A percentile compares a stretch with the other conserved stretches of the same genome.
Evolutionary conservation across 2,888 invertebrate species (phyloP).

Genomic region (Boloria euphrosyne): DNA sequence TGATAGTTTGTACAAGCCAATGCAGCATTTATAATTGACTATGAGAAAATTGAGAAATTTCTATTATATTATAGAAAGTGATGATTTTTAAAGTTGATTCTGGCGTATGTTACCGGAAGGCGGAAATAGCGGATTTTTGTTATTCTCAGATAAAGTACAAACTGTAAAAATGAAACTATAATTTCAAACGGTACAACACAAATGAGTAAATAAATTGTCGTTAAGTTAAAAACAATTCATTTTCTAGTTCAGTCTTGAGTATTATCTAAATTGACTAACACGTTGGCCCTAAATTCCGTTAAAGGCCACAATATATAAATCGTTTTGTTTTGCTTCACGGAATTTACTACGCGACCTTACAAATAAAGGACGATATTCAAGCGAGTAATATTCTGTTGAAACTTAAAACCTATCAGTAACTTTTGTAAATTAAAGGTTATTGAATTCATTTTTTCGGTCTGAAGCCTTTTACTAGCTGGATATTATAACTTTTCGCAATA

Average conservation of each 20-base stretch:
- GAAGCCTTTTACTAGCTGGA: too few relatives aligned
- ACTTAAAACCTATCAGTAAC: too few relatives aligned
- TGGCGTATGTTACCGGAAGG: too few relatives aligned
- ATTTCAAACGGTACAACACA: not conserved
- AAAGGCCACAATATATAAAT: constrained; percentile 34
- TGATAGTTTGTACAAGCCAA: constrained; percentile 31
- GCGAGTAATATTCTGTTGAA: too few relatives aligned
- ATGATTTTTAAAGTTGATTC: not conserved
- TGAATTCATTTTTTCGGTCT: too few relatives aligned
- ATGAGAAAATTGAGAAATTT: constrained; percentile 19
- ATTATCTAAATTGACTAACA: constrained; percentile 75
- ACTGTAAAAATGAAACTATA: too few relatives aligned
- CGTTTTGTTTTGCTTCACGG: constrained; percentile 25
- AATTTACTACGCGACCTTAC: constrained; percentile 17
- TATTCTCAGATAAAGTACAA: too few relatives aligned
- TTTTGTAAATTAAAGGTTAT: too few relatives aligned
- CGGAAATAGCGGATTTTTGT: too few relatives aligned
- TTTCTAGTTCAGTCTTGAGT: constrained; percentile 75
- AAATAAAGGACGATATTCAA: not conserved
- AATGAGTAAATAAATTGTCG: constrained; percentile 2
- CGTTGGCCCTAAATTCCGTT: constrained; percentile 52
- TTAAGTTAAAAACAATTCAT: constrained; percentile 44
- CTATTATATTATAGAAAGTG: constrained; percentile 1
- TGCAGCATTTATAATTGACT: constrained; percentile 33
- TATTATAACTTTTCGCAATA: too few relatives aligned